A percentile compares a stretch with the other conserved stretches of the same genome.
These are phyloP conservation scores for Arctopsyche grandis DNA, from an alignment of 1,140 invertebrate genomes.

Conservation along the genomic window DNA sequence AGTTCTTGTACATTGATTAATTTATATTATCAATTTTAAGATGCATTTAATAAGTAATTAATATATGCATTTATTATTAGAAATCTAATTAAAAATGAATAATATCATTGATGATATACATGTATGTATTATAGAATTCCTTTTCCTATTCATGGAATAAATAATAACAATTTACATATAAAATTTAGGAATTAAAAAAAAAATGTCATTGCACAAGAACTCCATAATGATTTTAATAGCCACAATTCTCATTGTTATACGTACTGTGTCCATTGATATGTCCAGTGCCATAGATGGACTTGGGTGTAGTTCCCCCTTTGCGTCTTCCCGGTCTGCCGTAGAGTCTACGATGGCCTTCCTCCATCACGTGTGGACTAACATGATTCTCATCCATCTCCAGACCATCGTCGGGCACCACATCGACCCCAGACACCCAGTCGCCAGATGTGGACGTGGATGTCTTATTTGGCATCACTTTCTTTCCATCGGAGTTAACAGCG, in stretches of 20 bases:
- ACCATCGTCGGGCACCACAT: conserved; percentile 48
- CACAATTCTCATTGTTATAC: conserved; percentile 19
- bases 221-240: neutral
- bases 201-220: neutral
- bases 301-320: conserved; percentile 62
- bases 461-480: conserved; percentile 44
- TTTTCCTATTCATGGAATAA: too few species aligned
- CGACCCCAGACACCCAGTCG: conserved; percentile 45
- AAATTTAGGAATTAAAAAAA: neutral
- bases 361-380: conserved; percentile 53
- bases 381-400: conserved; percentile 51
- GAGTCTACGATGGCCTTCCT: conserved; percentile 50
- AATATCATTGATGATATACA: neutral
- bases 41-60: too few species aligned
- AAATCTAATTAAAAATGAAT: too few species aligned
- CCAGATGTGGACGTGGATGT: conserved; percentile 31
- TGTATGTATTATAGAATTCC: too few species aligned
- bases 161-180: too few species aligned
- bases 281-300: conserved; percentile 47
- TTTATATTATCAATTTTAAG: too few species aligned
- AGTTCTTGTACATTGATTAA: too few species aligned
- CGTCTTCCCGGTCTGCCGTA: conserved; percentile 59
- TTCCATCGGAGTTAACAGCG: conserved; percentile 37
- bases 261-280: conserved; percentile 47
- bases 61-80: too few species aligned